phyloP scores from a whole-genome alignment of 2,113 vertebrate genomes.

The Colaptes auratus region DNA sequence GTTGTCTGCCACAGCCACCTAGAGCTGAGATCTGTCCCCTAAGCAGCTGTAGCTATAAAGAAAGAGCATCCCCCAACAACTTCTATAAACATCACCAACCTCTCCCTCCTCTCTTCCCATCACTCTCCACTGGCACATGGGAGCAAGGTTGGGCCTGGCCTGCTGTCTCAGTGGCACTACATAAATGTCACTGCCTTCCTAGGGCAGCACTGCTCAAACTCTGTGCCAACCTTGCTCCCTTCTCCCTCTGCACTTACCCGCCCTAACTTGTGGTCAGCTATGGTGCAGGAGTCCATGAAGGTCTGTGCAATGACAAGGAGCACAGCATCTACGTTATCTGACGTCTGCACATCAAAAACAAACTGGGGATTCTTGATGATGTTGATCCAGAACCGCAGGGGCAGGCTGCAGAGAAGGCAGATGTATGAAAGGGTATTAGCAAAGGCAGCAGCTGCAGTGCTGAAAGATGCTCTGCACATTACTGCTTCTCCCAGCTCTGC shows the following conservation, averaged over 20 bases:
- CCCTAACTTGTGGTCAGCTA: constrained; percentile 96
- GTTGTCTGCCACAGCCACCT: neutral
- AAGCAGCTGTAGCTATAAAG: neutral
- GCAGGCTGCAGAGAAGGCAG: constrained; percentile 80
- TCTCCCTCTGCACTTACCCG: constrained; percentile 81
- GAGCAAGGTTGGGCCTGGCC: neutral
- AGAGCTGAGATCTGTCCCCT: neutral
- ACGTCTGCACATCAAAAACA: constrained; percentile 95
- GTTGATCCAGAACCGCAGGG: constrained; percentile 97
- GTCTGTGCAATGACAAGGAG: constrained; percentile 96
- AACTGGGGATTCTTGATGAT: constrained; percentile 99
- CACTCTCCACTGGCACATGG: neutral
- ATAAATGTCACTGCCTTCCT: neutral
- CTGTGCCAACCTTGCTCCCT: neutral
- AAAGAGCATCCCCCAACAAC: neutral
- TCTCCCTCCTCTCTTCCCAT: neutral
- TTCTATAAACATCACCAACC: neutral
- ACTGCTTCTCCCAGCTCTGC: neutral
- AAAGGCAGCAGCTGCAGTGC: neutral
- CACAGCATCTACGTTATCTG: constrained; percentile 93
- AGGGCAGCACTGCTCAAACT: neutral
- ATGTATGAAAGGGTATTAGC: neutral
- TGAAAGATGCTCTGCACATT: neutral
- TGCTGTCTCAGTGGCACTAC: neutral
- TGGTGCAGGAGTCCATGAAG: constrained; percentile 98